Base-by-base conservation (phyloP, 2,797 vertebrate genomes). In the Neostethus bicornis region DNA sequence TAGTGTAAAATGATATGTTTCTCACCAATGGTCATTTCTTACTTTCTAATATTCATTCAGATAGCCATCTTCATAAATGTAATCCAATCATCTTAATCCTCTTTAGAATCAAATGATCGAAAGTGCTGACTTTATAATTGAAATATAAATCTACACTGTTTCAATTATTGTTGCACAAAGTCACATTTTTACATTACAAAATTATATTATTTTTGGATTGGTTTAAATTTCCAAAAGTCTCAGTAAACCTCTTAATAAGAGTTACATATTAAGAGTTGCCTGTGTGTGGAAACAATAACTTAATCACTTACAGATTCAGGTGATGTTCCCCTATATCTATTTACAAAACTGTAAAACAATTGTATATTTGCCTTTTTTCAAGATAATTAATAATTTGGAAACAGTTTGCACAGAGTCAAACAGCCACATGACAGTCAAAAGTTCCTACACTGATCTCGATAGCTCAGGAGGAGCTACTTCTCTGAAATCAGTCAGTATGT, bases 21-120 rank as follows among this genome's bases (percentile, higher is more conserved):
- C 41, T 23, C 5, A 38, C 55, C 12, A 26, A 13, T 51, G 38
- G 23, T 49, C 5, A 56, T 52, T 19, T 24, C 55, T 48, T 35
- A 60, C 13, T 37, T 55, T 43, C 28, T 7, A 41, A 19, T 4
- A 21, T 21, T 54, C 21, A 44, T 35, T 55, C 44, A 49, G 44
- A 49, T 44, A 13, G 32, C 21, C 8, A 4, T 20, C 2, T 13
- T 51, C 25, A 50, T 53, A 11, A 43, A 43, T 61, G 31, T 26
- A 25, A 62, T 57, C 35, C n/a, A 55, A 28, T 26, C 14, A 37
- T 7, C 16, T 2, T 35, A 48, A 54, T 32, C n/a, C 38, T 5
- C 49, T 55, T 37, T 14, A 46, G 25, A 47, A 16, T 25, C 17
- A 3, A n/a, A 13, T 49, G 11, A 51, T 45, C 42, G n/a, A n/a